Percentiles rank a stretch among this genome's conserved stretches.
Evolutionary conservation across 1,140 invertebrate genomes (phyloP).

Genomic region (Babylonia areolata): DNA sequence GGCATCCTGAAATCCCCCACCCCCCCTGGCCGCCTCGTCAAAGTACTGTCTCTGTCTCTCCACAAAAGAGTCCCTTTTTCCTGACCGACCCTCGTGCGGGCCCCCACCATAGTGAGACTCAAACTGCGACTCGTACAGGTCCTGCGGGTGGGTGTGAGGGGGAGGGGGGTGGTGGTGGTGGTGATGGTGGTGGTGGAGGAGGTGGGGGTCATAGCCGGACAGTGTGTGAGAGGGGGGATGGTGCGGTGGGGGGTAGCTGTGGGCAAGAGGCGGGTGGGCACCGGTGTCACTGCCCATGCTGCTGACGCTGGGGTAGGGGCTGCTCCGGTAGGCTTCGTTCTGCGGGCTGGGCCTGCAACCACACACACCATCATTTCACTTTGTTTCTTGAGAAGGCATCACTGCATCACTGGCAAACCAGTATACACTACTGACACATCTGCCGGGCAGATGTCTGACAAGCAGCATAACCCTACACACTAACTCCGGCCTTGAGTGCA

Average conservation of each 20-base stretch:
- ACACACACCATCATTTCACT: too few species aligned
- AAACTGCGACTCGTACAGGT: conserved; percentile 11
- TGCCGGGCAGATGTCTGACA: too few species aligned
- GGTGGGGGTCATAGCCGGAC: conserved; percentile 17
- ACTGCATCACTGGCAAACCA: too few species aligned
- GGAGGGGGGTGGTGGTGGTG: conserved; percentile 6
- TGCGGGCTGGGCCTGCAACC: conserved; percentile 25
- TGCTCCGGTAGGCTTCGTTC: conserved; percentile 31
- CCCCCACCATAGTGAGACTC: conserved; percentile 16
- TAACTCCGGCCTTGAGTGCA: too few species aligned
- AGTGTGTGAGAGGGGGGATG: conserved; percentile 12
- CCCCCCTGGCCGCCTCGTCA: conserved; percentile 24
- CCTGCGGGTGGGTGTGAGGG: neutral
- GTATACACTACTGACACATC: too few species aligned
- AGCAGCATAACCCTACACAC: too few species aligned
- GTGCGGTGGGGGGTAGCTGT: conserved; percentile 22
- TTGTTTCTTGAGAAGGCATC: too few species aligned
- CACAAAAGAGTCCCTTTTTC: conserved; percentile 14
- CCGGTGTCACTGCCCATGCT: conserved; percentile 28
- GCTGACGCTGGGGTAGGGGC: conserved; percentile 20
- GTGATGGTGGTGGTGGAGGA: conserved; percentile 27
- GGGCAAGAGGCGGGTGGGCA: neutral
- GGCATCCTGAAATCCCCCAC: conserved; percentile 15
- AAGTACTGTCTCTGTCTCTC: conserved; percentile 32
- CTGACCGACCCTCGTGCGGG: neutral